Base-by-base conservation (phyloP, 2,113 vertebrate species). In the Lucifuga dentata region DNA sequence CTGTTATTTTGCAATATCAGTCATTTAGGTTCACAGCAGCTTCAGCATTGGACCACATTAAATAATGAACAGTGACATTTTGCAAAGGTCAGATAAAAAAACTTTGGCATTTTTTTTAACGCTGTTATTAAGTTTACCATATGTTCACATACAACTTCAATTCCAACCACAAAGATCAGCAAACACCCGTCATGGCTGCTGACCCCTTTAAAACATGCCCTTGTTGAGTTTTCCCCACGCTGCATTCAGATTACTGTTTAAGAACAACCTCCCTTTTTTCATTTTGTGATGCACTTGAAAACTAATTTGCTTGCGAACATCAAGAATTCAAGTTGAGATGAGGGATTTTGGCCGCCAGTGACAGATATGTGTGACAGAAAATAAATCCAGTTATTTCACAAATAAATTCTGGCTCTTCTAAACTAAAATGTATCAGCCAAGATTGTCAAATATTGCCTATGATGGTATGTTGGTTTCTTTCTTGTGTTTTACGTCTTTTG, bases 271-370 rank as follows among this genome's bases (percentile, higher is more conserved):
- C 17, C 26, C 7, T 21, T 11, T 56, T 44, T n/a, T n/a, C 11
- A 12, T 3, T 46, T 55, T 71, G 55, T 53, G n/a, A 20, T 21
- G 50, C 40, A n/a, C n/a, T 60, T 50, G 11, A 58, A 49, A 53
- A 8, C 6, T n/a, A 68, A 57, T n/a, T 21, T n/a, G n/a, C n/a
- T n/a, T n/a, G n/a, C n/a, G n/a, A n/a, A n/a, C n/a, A n/a, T n/a
- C n/a, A n/a, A n/a, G n/a, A n/a, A n/a, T n/a, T n/a, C n/a, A n/a
- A n/a, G n/a, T n/a, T n/a, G n/a, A n/a, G n/a, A n/a, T n/a, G n/a
- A n/a, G n/a, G n/a, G n/a, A n/a, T n/a, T n/a, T n/a, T 52, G n/a
- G 20, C 24, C 38, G 32, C 15, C 0, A n/a, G n/a, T n/a, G n/a
- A n/a, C n/a, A n/a, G n/a, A n/a, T n/a, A n/a, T n/a, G n/a, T n/a